Evolutionary conservation across 2,888 invertebrate species (phyloP), one percentile per base, ranked within the genome.

Genomic region (Philereme transversata): DNA sequence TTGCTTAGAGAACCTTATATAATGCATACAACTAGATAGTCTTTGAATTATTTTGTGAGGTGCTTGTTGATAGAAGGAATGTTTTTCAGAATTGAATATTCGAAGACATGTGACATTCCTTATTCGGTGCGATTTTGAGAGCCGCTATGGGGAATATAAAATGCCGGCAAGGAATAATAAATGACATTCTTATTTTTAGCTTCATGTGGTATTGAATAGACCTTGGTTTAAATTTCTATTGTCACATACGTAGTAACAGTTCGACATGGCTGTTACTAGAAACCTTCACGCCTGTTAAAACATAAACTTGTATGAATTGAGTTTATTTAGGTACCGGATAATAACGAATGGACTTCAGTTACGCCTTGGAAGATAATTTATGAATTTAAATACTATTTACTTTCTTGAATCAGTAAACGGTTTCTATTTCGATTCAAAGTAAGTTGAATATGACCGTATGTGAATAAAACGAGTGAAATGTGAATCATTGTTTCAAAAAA

Each of bases 391-490:
- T 2, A 22, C 22, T 22, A 22, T 3, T 22, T 22, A 4, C 40
- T 53, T 46, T 22, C 34, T 48, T 49, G 10, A 44, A 35, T 10
- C 9, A 35, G 11, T 41, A 40, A 57, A 46, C 49, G 44, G 46
- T 52, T 59, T 63, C 50, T 51, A 59, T 57, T 63, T 60, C 52
- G 34, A 48, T 56, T 51, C 35, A 43, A 44, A 57, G 44, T 57
- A 36, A 50, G 57, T 50, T 52, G 38, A 33, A 43, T 33, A 60
- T 51, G 51, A 48, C 47, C 22, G 52, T 61, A 45, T 62, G 59
- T 58, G 60, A 55, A 52, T 59, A 41, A 54, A 58, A 58, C 47
- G 45, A 70, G 68, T 62, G 68, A 68, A 68, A 62, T 56, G 61
- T 50, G 22, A 43, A 46, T 45, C 53, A 66, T 60, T 66, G 60